Evolutionary conservation across 2,113 vertebrate species (phyloP).

Genomic region (Mesoclemmys tuberculata): DNA sequence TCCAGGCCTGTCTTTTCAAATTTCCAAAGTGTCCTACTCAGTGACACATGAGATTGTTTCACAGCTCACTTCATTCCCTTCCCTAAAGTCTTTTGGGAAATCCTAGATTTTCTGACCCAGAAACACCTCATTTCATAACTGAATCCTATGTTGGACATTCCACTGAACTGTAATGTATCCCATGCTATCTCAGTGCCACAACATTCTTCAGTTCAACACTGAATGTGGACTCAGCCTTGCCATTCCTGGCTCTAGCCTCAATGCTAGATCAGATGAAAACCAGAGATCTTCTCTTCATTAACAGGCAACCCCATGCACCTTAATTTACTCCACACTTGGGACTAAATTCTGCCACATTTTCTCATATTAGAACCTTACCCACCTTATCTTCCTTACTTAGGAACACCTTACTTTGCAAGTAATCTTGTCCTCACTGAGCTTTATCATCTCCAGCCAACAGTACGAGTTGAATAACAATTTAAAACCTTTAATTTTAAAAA

Average conservation of each 20-base stretch:
- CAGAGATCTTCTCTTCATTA: not conserved
- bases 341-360: not conserved
- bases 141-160: not conserved
- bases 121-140: not conserved
- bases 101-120: not conserved
- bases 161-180: not conserved
- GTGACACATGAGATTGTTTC: not conserved
- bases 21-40: not conserved
- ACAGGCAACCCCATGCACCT: too few relatives aligned
- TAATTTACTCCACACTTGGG: not conserved
- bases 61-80: not conserved
- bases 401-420: not conserved
- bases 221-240: not conserved
- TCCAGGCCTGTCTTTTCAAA: not conserved
- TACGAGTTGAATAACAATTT: constrained; percentile 7
- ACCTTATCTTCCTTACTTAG: not conserved
- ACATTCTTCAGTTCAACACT: not conserved
- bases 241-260: not conserved
- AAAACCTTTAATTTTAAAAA: constrained; percentile 24
- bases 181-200: not conserved
- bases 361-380: not conserved
- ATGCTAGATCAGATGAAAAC: not conserved
- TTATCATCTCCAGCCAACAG: not conserved
- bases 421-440: not conserved
- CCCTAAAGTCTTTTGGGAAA: not conserved